Evolutionary conservation across 2,113 vertebrate genomes (phyloP).

Genomic region (Gavialis gangeticus): DNA sequence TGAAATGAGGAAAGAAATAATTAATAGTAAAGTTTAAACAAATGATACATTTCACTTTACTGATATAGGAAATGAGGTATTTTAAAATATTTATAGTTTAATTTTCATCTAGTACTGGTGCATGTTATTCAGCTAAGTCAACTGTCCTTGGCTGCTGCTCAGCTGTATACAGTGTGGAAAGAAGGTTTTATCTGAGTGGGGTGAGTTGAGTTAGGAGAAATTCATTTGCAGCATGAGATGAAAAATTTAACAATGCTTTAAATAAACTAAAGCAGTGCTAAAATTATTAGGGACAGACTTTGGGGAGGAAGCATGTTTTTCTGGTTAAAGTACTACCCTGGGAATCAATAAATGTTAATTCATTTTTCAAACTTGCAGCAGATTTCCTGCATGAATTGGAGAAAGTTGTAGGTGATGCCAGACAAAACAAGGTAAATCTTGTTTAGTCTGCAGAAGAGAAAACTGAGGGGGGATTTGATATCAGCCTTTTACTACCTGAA

Average conservation of each 20-base stretch:
- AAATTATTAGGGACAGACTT: background rate
- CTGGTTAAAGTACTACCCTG: background rate
- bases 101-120: constrained; percentile 44
- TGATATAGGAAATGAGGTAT: constrained; percentile 50
- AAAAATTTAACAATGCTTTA: background rate
- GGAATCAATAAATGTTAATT: background rate
- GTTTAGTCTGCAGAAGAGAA: background rate
- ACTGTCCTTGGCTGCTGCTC: constrained; percentile 47
- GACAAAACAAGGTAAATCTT: rapidly evolving
- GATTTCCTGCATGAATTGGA: background rate
- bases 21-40: constrained; percentile 44
- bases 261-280: background rate
- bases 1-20: constrained; percentile 26
- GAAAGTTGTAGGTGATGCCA: background rate
- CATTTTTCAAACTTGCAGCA: background rate
- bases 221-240: constrained; percentile 3
- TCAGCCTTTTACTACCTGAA: no score
- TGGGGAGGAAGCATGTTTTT: background rate
- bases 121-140: constrained; percentile 31
- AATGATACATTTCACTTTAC: constrained; percentile 55
- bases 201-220: background rate
- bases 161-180: background rate
- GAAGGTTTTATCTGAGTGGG: background rate
- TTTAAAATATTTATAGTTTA: constrained; percentile 64
- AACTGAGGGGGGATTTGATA: background rate